Percentiles rank a stretch among this genome's conserved stretches.
These are phyloP conservation scores for Parthenolecanium corni DNA, from an alignment of 2,888 invertebrate species.

Conservation along the genomic window DNA sequence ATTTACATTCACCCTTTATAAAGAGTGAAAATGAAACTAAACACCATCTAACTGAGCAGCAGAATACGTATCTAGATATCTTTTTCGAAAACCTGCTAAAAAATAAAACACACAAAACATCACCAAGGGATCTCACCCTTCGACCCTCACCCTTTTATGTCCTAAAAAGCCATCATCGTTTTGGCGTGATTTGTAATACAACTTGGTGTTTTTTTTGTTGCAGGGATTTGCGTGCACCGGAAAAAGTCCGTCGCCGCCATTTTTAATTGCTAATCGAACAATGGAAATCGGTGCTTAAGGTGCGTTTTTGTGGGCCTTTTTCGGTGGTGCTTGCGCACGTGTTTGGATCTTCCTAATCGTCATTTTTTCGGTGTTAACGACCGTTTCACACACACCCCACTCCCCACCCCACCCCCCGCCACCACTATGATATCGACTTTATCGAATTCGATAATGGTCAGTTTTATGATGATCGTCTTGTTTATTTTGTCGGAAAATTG, in stretches of 20 bases:
- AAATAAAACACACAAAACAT: neutral
- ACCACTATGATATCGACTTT: constrained; percentile 11
- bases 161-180: constrained; percentile 3
- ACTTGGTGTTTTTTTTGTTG: constrained; percentile 13
- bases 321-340: too few relatives aligned
- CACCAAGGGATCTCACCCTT: too few relatives aligned
- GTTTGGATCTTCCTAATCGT: too few relatives aligned
- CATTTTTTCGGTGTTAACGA: too few relatives aligned
- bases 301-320: constrained; percentile 3
- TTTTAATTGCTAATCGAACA: constrained; percentile 18
- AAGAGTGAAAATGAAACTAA: too few relatives aligned
- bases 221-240: constrained; percentile 13
- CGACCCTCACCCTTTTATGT: neutral
- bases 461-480: constrained; percentile 22
- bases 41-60: too few relatives aligned
- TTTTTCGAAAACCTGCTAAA: too few relatives aligned
- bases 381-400: too few relatives aligned
- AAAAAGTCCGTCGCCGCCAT: neutral
- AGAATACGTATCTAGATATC: too few relatives aligned
- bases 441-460: constrained; percentile 23
- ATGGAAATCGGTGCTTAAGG: constrained; percentile 16
- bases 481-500: constrained; percentile 13
- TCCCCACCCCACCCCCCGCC: too few relatives aligned
- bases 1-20: too few relatives aligned
- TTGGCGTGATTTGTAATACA: constrained; percentile 9